Evolutionary conservation across 2,797 vertebrate species (phyloP), one percentile per base, ranked within the genome.

Genomic region (Streptopelia turtur): DNA sequence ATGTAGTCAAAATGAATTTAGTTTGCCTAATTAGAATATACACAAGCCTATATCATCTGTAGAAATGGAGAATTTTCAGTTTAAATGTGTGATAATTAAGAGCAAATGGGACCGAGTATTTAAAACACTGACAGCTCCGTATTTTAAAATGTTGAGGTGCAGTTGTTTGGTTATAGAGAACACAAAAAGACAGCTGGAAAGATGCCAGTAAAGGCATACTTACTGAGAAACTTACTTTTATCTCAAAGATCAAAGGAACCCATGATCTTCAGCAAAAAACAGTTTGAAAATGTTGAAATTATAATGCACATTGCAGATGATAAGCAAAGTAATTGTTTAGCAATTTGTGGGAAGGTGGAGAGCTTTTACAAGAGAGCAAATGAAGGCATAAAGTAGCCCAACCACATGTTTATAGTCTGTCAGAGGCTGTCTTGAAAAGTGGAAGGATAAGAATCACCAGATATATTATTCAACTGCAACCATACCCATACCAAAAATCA

Each of bases 51-150:
- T 91, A 89, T 83, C 9, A n/a, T 87, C 84, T 90, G 77, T 77
- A 89, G 87, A 85, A 95, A 92, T 68, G 10, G 56, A 85, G 53
- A 80, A 57, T 68, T 89, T 95, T 87, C 84, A 35, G 49, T 57
- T 91, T 91, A 87, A 93, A 85, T 83, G 71, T 77, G 45, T 53
- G 74, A 91, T 93, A 90, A 95, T 91, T 95, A 93, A 87, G 14
- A 93, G 74, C 10, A 95, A 95, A 95, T 70, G 47, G 33, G 56
- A 87, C 31, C 3, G 20, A 76, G 10, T 71, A 84, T 43, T 90
- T 92, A 87, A 81, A 90, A 81, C 41, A 90, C 31, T 74, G 82
- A 85, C 93, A 97, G 37, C 21, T 87, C 63, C 63, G 50, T 94
- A 72, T 82, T 92, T 90, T 92, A 79, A 78, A 78, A 57, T 61